Conservation (phyloP, 2,113 vertebrate genomes). For the Sylvilagus bachmani region DNA sequence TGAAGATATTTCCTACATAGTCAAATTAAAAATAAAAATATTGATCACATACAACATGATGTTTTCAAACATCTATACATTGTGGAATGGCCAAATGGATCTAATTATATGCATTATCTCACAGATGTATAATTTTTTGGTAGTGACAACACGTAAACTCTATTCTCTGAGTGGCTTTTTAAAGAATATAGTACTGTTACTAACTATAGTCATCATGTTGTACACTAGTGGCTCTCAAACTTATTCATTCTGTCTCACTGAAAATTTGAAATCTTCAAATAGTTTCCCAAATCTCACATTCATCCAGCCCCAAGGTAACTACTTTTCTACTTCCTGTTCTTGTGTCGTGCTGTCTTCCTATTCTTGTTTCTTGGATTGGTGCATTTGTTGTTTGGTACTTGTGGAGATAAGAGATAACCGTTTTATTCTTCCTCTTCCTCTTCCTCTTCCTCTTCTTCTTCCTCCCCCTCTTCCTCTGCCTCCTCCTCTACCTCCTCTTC, state of each 20-base stretch:
- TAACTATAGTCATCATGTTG: neutral
- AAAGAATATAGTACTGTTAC: neutral
- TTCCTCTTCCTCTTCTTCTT: too few relatives aligned
- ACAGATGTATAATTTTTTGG: neutral
- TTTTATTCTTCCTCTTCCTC: too few relatives aligned
- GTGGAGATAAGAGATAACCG: too few relatives aligned
- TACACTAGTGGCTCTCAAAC: neutral
- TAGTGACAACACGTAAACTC: neutral
- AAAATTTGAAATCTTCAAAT: neutral
- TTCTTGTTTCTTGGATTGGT: too few relatives aligned
- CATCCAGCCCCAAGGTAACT: neutral
- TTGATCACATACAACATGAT: neutral
- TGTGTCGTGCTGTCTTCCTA: neutral
- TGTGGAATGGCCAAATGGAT: neutral
- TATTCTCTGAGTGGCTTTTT: neutral
- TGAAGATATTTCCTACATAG: neutral
- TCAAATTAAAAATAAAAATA: neutral
- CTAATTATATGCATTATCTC: neutral
- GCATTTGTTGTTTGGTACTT: too few relatives aligned
- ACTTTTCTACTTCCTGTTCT: neutral
- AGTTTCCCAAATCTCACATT: neutral
- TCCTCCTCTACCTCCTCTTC: too few relatives aligned
- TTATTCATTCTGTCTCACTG: neutral
- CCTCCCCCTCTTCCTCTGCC: too few relatives aligned
- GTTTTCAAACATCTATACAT: neutral